phyloP scores from a whole-genome alignment of 2,797 vertebrate species.

The Aphelocoma californica region DNA sequence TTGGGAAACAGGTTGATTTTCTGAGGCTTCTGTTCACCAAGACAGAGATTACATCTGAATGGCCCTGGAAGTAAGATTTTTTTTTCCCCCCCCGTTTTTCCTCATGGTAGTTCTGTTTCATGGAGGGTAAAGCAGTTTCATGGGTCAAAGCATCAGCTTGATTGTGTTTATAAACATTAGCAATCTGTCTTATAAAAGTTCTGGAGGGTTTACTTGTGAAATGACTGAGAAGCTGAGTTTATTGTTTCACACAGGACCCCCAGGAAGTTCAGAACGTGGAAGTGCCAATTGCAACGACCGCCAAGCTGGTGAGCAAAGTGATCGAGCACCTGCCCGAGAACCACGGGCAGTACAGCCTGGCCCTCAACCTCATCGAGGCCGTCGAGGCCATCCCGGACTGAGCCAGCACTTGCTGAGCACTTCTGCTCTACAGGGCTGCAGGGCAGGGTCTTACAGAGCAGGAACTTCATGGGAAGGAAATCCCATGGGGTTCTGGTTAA shows the following conservation, averaged over 20 bases:
- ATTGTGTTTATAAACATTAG: background rate
- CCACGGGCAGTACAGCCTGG: constrained; percentile 91
- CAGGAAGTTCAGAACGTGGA: constrained; percentile 86
- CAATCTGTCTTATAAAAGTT: background rate
- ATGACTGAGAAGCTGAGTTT: background rate
- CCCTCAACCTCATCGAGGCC: constrained; percentile 90
- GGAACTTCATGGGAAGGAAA: background rate
- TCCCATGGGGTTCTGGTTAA: constrained; percentile 35
- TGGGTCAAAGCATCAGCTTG: background rate
- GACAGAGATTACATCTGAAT: background rate
- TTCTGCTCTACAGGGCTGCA: background rate
- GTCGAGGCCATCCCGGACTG: constrained; percentile 82
- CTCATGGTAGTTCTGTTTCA: background rate
- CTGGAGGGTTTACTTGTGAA: background rate
- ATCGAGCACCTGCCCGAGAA: constrained; percentile 93
- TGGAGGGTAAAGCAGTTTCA: background rate
- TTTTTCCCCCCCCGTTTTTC: background rate
- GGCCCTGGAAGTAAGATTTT: background rate
- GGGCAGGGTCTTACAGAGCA: background rate
- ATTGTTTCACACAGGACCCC: constrained; percentile 81
- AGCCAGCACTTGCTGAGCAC: background rate
- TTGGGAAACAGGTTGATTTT: background rate
- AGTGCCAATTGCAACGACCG: constrained; percentile 84
- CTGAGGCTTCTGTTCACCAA: background rate
- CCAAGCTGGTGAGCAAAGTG: constrained; percentile 85